Evolutionary conservation across 2,888 invertebrate species (phyloP), one percentile per base, ranked within the genome.

Genomic region (Napeogenes sylphis): DNA sequence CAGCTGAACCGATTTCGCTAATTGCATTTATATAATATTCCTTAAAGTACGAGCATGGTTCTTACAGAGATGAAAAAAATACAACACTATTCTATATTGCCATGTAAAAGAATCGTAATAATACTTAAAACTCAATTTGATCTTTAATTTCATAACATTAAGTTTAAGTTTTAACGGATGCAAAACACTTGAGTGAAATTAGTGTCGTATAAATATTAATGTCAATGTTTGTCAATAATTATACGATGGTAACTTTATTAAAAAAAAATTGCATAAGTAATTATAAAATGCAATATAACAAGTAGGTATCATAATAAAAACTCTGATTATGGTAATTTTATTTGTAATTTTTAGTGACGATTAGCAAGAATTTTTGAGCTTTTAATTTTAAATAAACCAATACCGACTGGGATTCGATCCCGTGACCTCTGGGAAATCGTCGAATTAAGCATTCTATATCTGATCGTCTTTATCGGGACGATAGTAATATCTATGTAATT

Each of bases 151-250:
- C n/a, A 46, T n/a, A 5, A 0, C n/a, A 46, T 47, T n/a, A n/a
- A 47, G 21, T 21, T 1, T 21, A 21, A 21, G 1, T 21, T 21
- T 21, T 21, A 21, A 21, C 21, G 1, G 14, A 14, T 14, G 14
- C 14, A 47, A 47, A 47, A 47, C 14, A 47, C 14, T 47, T 47
- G 47, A 47, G 1, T 47, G 47, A 47, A 4, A 14, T 47, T 47
- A 14, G 47, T 47, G 8, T 47, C n/a, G 47, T 47, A 47, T 47
- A 47, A 47, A 14, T 47, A 46, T 46, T 46, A 47, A n/a, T n/a
- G n/a, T n/a, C n/a, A n/a, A n/a, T n/a, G n/a, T n/a, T n/a, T n/a
- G n/a, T 47, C 47, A 47, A 21, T 47, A 47, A 4, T 21, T 47
- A 38, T 38, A 38, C 38, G 38, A 38, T 38, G 38, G 8, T 38